Percentiles rank a stretch among this genome's conserved stretches.
phyloP scores from a whole-genome alignment of 2,113 vertebrate species.

The Chloebia gouldiae region DNA sequence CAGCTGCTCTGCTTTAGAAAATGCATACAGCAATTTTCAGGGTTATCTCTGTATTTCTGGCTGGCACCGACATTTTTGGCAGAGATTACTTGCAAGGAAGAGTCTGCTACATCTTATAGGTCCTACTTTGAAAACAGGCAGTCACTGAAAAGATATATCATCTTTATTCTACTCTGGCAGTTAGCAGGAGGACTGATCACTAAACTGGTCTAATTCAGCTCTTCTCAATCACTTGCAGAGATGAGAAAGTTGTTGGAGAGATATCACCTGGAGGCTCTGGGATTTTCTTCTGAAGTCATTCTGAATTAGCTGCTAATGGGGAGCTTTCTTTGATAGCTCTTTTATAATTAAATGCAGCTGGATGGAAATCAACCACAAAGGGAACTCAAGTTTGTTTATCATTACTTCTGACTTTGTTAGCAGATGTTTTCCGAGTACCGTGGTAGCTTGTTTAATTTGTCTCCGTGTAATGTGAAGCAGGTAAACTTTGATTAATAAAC shows the following conservation, averaged over 20 bases:
- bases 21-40: not conserved
- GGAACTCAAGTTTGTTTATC: conserved; percentile 81
- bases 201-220: conserved; percentile 44
- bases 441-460: conserved; percentile 80
- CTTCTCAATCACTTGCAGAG: conserved; percentile 66
- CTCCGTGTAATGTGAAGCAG: conserved; percentile 74
- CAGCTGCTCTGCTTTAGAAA: not conserved
- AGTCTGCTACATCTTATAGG: not conserved
- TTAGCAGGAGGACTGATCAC: conserved; percentile 41
- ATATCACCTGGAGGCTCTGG: conserved; percentile 75
- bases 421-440: conserved; percentile 79
- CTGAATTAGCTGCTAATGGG: conserved; percentile 83
- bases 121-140: not conserved
- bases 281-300: conserved; percentile 83
- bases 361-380: conserved; percentile 82
- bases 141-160: not conserved
- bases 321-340: conserved; percentile 82
- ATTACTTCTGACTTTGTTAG: conserved; percentile 80
- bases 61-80: not conserved
- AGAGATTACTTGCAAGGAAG: not conserved
- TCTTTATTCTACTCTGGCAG: not conserved
- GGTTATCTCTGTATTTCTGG: not conserved
- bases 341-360: conserved; percentile 85
- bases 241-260: conserved; percentile 71
- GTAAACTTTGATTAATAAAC: conserved; percentile 82